A percentile compares a stretch with the other conserved stretches of the same genome.
Conservation (phyloP, 2,888 invertebrate species). For the Salpingus planirostris region DNA sequence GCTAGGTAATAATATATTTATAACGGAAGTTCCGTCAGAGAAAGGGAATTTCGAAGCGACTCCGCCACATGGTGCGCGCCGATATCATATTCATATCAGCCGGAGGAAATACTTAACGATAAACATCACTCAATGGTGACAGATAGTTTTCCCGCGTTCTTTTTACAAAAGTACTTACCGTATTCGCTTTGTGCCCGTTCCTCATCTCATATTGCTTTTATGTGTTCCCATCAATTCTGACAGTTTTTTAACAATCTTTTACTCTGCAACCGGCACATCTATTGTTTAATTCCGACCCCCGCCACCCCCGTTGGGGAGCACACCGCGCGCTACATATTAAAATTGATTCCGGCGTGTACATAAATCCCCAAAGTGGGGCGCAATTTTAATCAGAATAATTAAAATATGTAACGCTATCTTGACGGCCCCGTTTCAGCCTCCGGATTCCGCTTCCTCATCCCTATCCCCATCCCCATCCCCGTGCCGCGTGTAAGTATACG, state of each 20-base stretch:
- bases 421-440: too few species aligned
- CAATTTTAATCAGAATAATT: too few species aligned
- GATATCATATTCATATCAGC: slow-evolving; percentile 21
- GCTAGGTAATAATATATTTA: slow-evolving; percentile 19
- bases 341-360: too few species aligned
- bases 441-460: too few species aligned
- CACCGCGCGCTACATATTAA: too few species aligned
- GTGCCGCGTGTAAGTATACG: too few species aligned
- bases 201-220: slow-evolving; percentile 9
- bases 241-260: slow-evolving; percentile 1
- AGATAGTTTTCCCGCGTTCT: slow-evolving; percentile 15
- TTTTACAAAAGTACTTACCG: slow-evolving; percentile 8
- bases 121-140: slow-evolving; percentile 21
- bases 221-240: slow-evolving; percentile 10
- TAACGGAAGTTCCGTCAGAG: slow-evolving; percentile 14
- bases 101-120: slow-evolving; percentile 19
- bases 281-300: too few species aligned
- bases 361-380: too few species aligned
- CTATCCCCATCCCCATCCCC: too few species aligned
- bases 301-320: too few species aligned
- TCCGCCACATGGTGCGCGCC: slow-evolving; percentile 16
- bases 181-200: slow-evolving; percentile 9
- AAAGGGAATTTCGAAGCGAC: slow-evolving; percentile 15
- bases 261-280: too few species aligned
- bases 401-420: too few species aligned